Evolutionary conservation across 2,797 vertebrate species (phyloP), one percentile per base, ranked within the genome.

Genomic region (Crocidura indochinensis): DNA sequence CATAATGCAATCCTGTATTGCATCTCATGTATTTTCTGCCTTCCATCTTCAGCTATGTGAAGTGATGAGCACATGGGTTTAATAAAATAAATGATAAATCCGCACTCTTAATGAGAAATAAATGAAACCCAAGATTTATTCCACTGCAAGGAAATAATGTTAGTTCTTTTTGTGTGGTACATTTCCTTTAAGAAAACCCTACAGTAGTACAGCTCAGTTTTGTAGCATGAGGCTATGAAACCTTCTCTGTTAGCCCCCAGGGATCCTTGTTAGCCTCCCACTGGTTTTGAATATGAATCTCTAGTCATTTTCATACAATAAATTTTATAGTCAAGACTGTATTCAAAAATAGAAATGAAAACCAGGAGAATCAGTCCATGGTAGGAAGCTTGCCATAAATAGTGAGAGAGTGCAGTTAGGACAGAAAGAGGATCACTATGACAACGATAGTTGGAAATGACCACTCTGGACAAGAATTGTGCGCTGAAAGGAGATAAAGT

Each of bases 61-160:
- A 44, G 6, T 8, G 22, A 29, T 0, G 9, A 79, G 26, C 51
- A 84, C 73, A 31, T 72, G 71, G 67, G 17, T 62, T 90, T 91
- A 56, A 83, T 68, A 86, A 91, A 91, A 62, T 7, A 80, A 69
- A 65, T 38, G 73, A 19, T 65, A 74, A 83, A 81, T 83, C 82
- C 87, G 8, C 62, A 65, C 19, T 3, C 44, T 67, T 49, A 31
- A 72, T 19, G 20, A 51, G 79, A 82, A 65, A 27, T 65, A 80
- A 91, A 84, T 38, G 0, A 19, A 91, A 64, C 64, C 0, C 49
- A 31, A 47, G 47, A 79, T 67, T 77, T 88, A 71, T 44, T 65
- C 26, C 8, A 51, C 38, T 64, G 22, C 72, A 49, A 26, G 60
- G 51, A 73, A 80, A 56, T 78, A 74, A 78, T 4, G 51, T 46